These are phyloP conservation scores for Malurus melanocephalus DNA, from an alignment of 2,113 vertebrate species.

Conservation along the genomic window DNA sequence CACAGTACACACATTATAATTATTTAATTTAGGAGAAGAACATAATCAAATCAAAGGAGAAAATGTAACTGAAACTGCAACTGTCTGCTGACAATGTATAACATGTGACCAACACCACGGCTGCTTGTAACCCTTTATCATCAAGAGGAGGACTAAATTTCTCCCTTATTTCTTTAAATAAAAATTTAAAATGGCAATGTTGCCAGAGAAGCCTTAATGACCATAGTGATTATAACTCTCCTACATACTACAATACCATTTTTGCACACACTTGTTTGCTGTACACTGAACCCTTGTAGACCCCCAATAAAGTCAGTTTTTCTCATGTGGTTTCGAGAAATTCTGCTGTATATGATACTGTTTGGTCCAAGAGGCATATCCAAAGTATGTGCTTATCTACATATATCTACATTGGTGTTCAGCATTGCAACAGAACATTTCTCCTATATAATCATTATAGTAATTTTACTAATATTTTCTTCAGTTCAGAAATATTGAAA, in stretches of 20 bases:
- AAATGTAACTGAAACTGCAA: constrained; percentile 52
- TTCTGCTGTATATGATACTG: not conserved
- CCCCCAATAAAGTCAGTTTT: not conserved
- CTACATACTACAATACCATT: not conserved
- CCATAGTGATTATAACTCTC: not conserved
- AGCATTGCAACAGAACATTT: not conserved
- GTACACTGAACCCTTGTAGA: not conserved
- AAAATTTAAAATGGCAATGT: not conserved
- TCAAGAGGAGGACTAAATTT: not conserved
- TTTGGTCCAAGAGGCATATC: not conserved
- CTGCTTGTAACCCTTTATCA: constrained; percentile 29
- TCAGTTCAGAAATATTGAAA: not conserved
- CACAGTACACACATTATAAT: constrained; percentile 26
- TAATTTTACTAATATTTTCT: constrained; percentile 8
- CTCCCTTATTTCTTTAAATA: constrained; percentile 4
- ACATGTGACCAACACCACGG: not conserved
- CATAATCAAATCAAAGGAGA: constrained; percentile 54
- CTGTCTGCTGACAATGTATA: constrained; percentile 13
- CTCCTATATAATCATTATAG: not conserved
- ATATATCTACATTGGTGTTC: not conserved
- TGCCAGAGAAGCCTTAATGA: not conserved
- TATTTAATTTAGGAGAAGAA: constrained; percentile 54
- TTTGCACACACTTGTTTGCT: not conserved
- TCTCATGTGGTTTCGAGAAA: not conserved
- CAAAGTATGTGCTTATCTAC: not conserved